These are phyloP conservation scores for Odontocolon sp. DNA, from an alignment of 2,888 invertebrate species.

Conservation along the genomic window DNA sequence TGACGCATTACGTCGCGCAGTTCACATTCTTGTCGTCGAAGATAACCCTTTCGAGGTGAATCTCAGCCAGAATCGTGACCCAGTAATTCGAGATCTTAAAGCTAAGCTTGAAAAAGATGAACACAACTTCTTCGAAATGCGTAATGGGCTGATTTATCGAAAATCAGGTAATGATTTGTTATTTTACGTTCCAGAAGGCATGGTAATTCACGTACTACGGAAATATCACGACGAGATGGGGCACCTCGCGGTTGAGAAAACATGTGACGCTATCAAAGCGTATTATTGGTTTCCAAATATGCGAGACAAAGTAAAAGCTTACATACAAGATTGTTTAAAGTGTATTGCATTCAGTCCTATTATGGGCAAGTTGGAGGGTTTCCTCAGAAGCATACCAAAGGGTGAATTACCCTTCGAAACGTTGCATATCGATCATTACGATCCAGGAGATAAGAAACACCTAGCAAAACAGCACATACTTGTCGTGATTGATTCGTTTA, in stretches of 20 bases:
- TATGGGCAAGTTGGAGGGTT: constrained; percentile 55
- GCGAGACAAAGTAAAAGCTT: constrained; percentile 14
- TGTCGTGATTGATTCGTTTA: constrained; percentile 53
- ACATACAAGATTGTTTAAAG: constrained; percentile 58
- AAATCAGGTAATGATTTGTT: constrained; percentile 46
- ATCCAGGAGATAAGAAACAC: constrained; percentile 37
- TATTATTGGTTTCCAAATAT: constrained; percentile 58
- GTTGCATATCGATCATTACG: constrained; percentile 59
- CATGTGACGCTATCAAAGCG: constrained; percentile 25
- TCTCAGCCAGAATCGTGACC: constrained; percentile 44
- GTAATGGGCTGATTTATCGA: constrained; percentile 59
- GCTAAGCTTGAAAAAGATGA: constrained; percentile 42
- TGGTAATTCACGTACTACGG: constrained; percentile 46
- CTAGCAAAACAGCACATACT: constrained; percentile 39
- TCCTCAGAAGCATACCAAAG: constrained; percentile 54
- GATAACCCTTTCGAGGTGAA: constrained; percentile 54
- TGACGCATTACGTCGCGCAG: constrained; percentile 64
- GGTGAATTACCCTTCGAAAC: constrained; percentile 54
- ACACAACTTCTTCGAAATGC: constrained; percentile 52
- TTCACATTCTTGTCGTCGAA: constrained; percentile 37
- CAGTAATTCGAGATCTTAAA: constrained; percentile 21
- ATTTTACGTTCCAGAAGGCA: constrained; percentile 59
- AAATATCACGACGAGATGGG: constrained; percentile 62
- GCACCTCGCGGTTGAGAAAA: constrained; percentile 59
- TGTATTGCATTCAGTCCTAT: constrained; percentile 53